Percentiles rank a stretch among this genome's conserved stretches.
These are phyloP conservation scores for Catostomus latipinnis DNA, from an alignment of 2,797 vertebrate species.

Conservation along the genomic window DNA sequence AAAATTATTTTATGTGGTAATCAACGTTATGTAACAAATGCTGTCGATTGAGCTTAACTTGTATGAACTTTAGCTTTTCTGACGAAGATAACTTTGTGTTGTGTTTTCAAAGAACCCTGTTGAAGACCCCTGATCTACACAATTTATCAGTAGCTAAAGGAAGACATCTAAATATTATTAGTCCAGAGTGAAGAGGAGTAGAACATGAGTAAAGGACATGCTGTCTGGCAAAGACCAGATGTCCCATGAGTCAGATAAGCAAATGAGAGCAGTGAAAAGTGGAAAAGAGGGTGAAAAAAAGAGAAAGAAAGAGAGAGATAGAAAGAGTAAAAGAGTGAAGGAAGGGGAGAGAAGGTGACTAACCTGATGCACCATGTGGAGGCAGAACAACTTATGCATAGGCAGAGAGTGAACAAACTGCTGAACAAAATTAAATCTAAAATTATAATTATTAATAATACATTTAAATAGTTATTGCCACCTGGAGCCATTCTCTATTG, in stretches of 20 bases:
- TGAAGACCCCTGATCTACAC: neutral
- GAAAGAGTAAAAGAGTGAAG: slow-evolving; percentile 22
- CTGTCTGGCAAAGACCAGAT: slow-evolving; percentile 71
- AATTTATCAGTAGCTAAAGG: slow-evolving; percentile 6
- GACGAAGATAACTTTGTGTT: neutral
- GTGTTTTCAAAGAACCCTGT: neutral
- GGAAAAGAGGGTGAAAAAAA: slow-evolving; percentile 55
- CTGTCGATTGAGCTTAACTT: too few relatives aligned
- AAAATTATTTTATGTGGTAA: too few relatives aligned
- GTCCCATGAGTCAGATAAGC: slow-evolving; percentile 66
- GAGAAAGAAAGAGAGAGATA: slow-evolving; percentile 47
- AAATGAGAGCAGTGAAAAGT: slow-evolving; percentile 56
- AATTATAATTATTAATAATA: too few relatives aligned
- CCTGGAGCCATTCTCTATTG: too few relatives aligned
- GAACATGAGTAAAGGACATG: slow-evolving; percentile 44
- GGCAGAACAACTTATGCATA: too few relatives aligned
- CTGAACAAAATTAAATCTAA: too few relatives aligned
- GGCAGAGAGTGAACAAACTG: too few relatives aligned
- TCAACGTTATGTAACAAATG: too few relatives aligned
- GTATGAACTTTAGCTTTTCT: neutral
- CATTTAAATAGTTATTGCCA: too few relatives aligned
- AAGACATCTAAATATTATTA: neutral
- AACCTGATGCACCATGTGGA: slow-evolving; percentile 43
- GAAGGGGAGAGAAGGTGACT: slow-evolving; percentile 54
- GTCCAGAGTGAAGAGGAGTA: slow-evolving; percentile 28